Evolutionary conservation across 1,140 invertebrate species (phyloP), one percentile per base, ranked within the genome.

Genomic region (Fopius arisanus): DNA sequence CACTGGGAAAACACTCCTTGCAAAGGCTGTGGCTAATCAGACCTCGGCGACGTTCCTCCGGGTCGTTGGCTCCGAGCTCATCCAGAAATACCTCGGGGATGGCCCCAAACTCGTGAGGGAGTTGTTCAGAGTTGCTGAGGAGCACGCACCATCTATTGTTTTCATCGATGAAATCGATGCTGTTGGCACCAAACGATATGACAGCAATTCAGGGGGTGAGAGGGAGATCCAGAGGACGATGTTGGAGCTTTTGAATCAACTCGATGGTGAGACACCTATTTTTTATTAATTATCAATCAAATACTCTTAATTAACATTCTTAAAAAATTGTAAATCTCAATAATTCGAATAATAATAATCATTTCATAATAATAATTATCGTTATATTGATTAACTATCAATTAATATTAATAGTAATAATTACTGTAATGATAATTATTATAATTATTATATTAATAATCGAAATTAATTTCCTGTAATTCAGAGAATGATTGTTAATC

Each of bases 121-220:
- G 86, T 86, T 99, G 14, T 99, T 99, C 88, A 89, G 98, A 82
- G 98, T 99, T 7, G 98, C 98, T 21, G 98, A 99, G 84, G 98
- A 99, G 87, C 97, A 99, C 91, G 97, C 98, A 0, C 98, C 98
- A 7, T 99, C 97, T 0, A 99, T 99, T 88, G 98, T 99, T 0
- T 99, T 99, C 85, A 99, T 99, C 84, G 98, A 99, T 91, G 98
- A 99, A 92, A 99, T 99, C 81, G 98, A 99, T 91, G 98, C 98
- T 74, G 96, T 99, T 37, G 98, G 98, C 66, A 99, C 98, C 21
- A 99, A 99, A 90, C 92, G 97, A 82, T 99, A 99, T 84, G 98
- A 99, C 82, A 99, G 98, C 0, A 99, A 99, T 87, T 99, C 97
- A 78, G 98, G 98, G 51, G 98, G 98, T 76, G 98, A 99, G 87